phyloP scores from a whole-genome alignment of 2,797 vertebrate genomes.

The Antennarius maculatus region DNA sequence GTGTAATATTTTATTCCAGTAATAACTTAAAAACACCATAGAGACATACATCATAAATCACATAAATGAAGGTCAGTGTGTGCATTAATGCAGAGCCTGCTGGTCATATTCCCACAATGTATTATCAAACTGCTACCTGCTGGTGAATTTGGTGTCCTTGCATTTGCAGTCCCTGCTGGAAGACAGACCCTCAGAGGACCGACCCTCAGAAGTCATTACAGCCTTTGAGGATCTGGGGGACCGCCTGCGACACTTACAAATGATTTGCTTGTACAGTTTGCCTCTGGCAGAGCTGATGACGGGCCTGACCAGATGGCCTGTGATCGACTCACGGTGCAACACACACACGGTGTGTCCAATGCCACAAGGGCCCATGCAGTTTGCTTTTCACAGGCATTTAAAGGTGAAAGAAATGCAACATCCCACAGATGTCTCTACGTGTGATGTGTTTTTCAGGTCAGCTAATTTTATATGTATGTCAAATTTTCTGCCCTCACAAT shows the following conservation, averaged over 20 bases:
- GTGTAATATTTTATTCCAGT: conserved; percentile 9
- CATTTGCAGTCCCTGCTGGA: conserved; percentile 51
- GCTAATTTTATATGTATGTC: no score
- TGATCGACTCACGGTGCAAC: conserved; percentile 65
- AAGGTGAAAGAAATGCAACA: conserved; percentile 35
- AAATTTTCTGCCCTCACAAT: no score
- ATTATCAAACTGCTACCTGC: conserved; percentile 53
- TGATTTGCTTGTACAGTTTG: conserved; percentile 69
- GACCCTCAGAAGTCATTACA: conserved; percentile 74
- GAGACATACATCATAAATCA: conserved; percentile 52
- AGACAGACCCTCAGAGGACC: conserved; percentile 64
- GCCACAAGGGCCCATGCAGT: conserved; percentile 47
- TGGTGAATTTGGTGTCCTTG: conserved; percentile 67
- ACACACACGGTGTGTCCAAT: conserved; percentile 46
- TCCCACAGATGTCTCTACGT: conserved; percentile 3
- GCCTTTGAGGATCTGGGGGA: conserved; percentile 71
- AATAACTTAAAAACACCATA: conserved; percentile 28
- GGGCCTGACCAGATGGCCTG: conserved; percentile 72
- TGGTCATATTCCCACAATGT: conserved; percentile 52
- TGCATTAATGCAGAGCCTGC: conserved; percentile 58
- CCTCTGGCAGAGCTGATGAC: conserved; percentile 60
- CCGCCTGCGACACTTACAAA: conserved; percentile 77
- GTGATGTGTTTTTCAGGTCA: neutral
- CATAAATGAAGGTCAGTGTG: conserved; percentile 59
- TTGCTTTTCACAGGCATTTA: conserved; percentile 45